Base-by-base conservation (phyloP, 2,113 vertebrate genomes). In the Chloropsis cyanopogon region DNA sequence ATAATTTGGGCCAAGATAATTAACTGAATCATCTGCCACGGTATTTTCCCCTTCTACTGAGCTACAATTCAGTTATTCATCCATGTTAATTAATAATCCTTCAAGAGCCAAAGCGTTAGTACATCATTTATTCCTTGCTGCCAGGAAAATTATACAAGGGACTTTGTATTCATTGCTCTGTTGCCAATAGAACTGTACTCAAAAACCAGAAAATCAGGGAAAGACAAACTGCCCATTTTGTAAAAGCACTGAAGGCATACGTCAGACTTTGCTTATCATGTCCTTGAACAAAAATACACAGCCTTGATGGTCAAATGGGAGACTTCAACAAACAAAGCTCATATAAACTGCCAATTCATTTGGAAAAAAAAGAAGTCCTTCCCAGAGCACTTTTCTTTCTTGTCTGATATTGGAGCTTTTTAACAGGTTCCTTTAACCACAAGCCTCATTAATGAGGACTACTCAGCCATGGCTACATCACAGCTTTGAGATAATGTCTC, bases 41-140 rank as follows among this genome's bases (percentile, higher is more conserved):
- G 9, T 41, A 65, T 92, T 91, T 93, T 33, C 35, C 66, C 29
- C 39, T 37, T 85, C 82, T 80, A 42, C 59, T 66, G 24, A 87
- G 91, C 69, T 82, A 93, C 86, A 91, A 37, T 94, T 84, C 87
- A 77, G 78, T 94, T 92, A 94, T 95, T 95, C 84, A 91, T 92
- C 41, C 31, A 9, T 37, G 82, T 69, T 96, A 96, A 97, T 94
- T 92, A 97, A 82, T 92, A 85, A 93, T 80, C 33, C 54, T 72
- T 82, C 39, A 82, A 87, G 87, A 88, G 78, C 82, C 93, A 92
- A 89, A 91, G 59, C 63, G 42, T 76, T 93, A 92, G 46, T 70
- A 87, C 84, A 85, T 82, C 23, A 76, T 91, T 91, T 93, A 91
- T 69, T 91, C 63, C 39, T 91, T 77, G 61, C 63, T 91, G 78